phyloP scores from a whole-genome alignment of 2,113 vertebrate genomes.

The Stercorarius parasiticus region DNA sequence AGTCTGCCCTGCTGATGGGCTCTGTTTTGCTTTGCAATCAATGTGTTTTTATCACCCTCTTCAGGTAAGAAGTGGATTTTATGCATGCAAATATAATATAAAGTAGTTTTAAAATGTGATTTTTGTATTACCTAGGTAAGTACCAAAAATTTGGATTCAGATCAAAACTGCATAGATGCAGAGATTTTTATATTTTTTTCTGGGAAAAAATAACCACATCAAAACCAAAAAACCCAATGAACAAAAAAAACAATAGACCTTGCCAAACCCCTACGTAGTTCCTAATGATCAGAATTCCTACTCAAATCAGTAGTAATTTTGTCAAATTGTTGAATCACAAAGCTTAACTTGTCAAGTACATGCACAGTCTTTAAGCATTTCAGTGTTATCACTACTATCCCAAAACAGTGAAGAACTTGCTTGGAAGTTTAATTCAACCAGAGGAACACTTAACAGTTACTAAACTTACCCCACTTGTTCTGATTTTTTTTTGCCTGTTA shows the following conservation, averaged over 20 bases:
- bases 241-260: neutral
- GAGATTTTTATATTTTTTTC: neutral
- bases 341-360: neutral
- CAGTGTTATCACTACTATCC: neutral
- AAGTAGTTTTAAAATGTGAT: neutral
- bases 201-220: neutral
- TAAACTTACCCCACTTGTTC: neutral
- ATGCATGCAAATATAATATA: neutral
- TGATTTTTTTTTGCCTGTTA: neutral
- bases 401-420: neutral
- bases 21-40: neutral
- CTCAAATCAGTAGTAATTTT: neutral
- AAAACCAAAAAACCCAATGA: neutral
- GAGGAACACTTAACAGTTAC: neutral
- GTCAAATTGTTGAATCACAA: neutral
- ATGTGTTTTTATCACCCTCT: fast-evolving
- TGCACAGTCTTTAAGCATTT: neutral
- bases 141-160: neutral
- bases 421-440: neutral
- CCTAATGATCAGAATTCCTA: neutral
- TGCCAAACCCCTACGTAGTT: neutral
- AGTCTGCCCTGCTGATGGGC: neutral
- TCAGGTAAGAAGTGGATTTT: neutral
- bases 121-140: neutral
- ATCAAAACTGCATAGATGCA: neutral